Evolutionary conservation across 2,888 invertebrate species (phyloP).

Genomic region (Tuberolachnus salignus): DNA sequence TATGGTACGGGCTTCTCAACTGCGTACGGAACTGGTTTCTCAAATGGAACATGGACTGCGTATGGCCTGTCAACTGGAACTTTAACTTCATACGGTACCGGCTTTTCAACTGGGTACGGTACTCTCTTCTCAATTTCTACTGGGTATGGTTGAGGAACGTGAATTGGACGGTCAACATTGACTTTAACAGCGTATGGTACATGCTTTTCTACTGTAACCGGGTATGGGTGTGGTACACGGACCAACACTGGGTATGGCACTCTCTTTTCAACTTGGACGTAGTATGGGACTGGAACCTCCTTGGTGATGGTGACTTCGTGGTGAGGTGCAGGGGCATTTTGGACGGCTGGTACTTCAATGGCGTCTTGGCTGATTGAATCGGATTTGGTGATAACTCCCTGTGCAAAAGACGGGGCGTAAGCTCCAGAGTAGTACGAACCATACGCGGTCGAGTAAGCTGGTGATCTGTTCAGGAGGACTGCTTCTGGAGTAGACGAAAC

Average conservation of each 20-base stretch:
- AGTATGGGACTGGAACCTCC: slow-evolving; percentile 76
- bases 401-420: slow-evolving; percentile 32
- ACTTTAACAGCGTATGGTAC: slow-evolving; percentile 73
- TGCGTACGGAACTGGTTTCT: slow-evolving; percentile 73
- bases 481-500: slow-evolving; percentile 49
- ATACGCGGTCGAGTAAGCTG: slow-evolving; percentile 35
- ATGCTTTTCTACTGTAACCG: slow-evolving; percentile 67
- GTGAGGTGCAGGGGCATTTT: slow-evolving; percentile 37
- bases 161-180: slow-evolving; percentile 65
- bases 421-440: slow-evolving; percentile 41
- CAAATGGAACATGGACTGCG: slow-evolving; percentile 64
- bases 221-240: slow-evolving; percentile 67
- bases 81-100: slow-evolving; percentile 67
- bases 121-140: slow-evolving; percentile 60
- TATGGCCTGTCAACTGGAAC: slow-evolving; percentile 68
- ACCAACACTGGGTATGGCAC: slow-evolving; percentile 73
- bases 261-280: slow-evolving; percentile 66
- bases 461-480: slow-evolving; percentile 35
- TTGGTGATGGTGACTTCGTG: slow-evolving; percentile 77
- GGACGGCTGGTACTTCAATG: slow-evolving; percentile 10
- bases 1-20: slow-evolving; percentile 67
- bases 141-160: slow-evolving; percentile 59
- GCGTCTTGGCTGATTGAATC: slow-evolving; percentile 63
- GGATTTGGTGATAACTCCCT: slow-evolving; percentile 59
- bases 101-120: slow-evolving; percentile 62